These are phyloP conservation scores for Dissostichus mawsoni DNA, from an alignment of 2,113 vertebrate genomes.

Conservation along the genomic window DNA sequence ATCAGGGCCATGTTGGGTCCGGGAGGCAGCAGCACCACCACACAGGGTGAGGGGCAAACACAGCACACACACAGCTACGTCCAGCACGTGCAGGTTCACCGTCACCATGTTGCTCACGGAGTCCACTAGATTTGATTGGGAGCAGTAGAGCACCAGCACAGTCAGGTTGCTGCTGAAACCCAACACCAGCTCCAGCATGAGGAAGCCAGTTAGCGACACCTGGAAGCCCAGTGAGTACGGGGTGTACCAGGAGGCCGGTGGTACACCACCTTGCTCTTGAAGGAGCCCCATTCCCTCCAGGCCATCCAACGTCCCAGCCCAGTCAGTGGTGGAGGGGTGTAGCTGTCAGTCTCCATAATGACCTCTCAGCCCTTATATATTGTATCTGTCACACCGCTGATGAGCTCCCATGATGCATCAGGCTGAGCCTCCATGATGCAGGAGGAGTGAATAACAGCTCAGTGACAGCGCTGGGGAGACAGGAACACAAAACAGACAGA, in stretches of 20 bases:
- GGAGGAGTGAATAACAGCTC: slow-evolving; percentile 57
- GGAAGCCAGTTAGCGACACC: slow-evolving; percentile 82
- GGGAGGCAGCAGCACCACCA: slow-evolving; percentile 82
- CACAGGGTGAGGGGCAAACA: slow-evolving; percentile 85
- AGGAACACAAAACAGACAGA: slow-evolving; percentile 60
- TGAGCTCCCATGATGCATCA: slow-evolving; percentile 75
- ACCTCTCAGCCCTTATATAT: slow-evolving; percentile 76
- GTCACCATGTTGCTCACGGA: slow-evolving; percentile 88
- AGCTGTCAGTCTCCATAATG: slow-evolving; percentile 86
- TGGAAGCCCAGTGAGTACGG: slow-evolving; percentile 83
- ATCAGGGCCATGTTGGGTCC: slow-evolving; percentile 82
- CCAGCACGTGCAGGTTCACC: slow-evolving; percentile 85
- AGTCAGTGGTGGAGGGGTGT: slow-evolving; percentile 79
- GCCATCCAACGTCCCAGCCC: slow-evolving; percentile 67
- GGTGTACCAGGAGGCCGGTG: slow-evolving; percentile 74
- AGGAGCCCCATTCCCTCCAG: slow-evolving; percentile 65
- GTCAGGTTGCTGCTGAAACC: slow-evolving; percentile 87
- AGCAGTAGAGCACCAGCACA: slow-evolving; percentile 85
- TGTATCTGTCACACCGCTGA: slow-evolving; percentile 56
- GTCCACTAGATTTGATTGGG: slow-evolving; percentile 85
- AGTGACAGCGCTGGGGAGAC: slow-evolving; percentile 65
- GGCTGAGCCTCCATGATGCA: slow-evolving; percentile 64
- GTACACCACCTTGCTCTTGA: slow-evolving; percentile 44
- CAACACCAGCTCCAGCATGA: slow-evolving; percentile 86
- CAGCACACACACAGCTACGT: slow-evolving; percentile 85